Conservation (phyloP, 1,140 invertebrate species). For the Andricus grossulariae region DNA sequence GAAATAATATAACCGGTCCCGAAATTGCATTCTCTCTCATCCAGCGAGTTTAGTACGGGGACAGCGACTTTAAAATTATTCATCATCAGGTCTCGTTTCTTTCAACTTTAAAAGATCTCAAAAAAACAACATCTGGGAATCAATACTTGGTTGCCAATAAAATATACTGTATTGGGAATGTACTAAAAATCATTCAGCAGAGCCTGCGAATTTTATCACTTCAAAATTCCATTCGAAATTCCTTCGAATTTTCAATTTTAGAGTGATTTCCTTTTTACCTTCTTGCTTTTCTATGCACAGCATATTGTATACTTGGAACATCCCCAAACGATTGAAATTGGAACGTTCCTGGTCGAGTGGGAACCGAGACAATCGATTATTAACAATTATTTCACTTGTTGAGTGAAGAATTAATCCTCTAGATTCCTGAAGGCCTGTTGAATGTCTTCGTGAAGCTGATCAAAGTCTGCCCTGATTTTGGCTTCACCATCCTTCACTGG, state of each 20-base stretch:
- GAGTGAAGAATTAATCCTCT: constrained; percentile 88
- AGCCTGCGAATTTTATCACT: background rate
- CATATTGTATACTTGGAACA: constrained; percentile 59
- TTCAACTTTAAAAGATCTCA: constrained; percentile 1
- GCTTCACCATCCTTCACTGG: constrained; percentile 98
- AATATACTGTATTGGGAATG: constrained; percentile 28
- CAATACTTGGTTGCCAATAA: constrained; percentile 25
- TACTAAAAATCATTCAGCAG: constrained; percentile 24
- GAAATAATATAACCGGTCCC: constrained; percentile 32
- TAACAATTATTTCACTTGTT: constrained; percentile 47
- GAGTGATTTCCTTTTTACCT: background rate
- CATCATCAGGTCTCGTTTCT: background rate
- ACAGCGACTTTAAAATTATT: constrained; percentile 27
- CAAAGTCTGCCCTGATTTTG: constrained; percentile 98
- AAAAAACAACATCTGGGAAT: constrained; percentile 10
- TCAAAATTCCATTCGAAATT: background rate
- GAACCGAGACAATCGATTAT: constrained; percentile 51
- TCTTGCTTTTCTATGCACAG: constrained; percentile 28
- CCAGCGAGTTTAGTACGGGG: constrained; percentile 17
- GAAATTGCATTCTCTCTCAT: constrained; percentile 29
- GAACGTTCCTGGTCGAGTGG: constrained; percentile 50
- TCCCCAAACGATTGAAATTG: constrained; percentile 65
- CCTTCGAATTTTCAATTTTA: background rate
- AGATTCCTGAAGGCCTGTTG: constrained; percentile 98
- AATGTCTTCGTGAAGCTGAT: constrained; percentile 96